Percentiles rank a stretch among this genome's conserved stretches.
Evolutionary conservation across 1,140 invertebrate species (phyloP).

Genomic region (Panagrolaimus sp.): DNA sequence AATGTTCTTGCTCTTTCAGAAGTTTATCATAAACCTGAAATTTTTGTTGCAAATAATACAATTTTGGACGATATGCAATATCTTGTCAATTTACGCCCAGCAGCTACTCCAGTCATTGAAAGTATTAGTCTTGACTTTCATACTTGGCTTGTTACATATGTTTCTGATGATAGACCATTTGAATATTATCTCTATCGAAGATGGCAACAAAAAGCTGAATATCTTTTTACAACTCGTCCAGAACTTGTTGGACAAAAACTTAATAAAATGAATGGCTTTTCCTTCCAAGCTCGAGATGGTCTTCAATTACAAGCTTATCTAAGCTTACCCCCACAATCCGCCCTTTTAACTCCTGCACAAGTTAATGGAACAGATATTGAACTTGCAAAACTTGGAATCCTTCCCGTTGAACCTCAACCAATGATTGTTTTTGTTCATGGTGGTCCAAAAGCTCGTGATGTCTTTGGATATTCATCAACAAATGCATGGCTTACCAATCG

Average conservation of each 20-base stretch:
- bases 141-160: constrained; percentile 55
- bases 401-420: constrained; percentile 50
- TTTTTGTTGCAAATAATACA: constrained; percentile 54
- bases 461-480: constrained; percentile 50
- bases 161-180: constrained; percentile 54
- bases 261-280: constrained; percentile 53
- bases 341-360: constrained; percentile 32
- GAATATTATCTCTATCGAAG: constrained; percentile 48
- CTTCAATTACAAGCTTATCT: constrained; percentile 51
- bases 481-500: constrained; percentile 56
- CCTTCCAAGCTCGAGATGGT: constrained; percentile 53
- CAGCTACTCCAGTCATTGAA: constrained; percentile 45
- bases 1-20: constrained; percentile 54
- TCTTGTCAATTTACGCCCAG: constrained; percentile 51
- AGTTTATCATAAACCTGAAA: constrained; percentile 55
- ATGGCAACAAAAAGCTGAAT: constrained; percentile 50
- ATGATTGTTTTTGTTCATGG: constrained; percentile 55
- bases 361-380: constrained; percentile 41
- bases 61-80: constrained; percentile 56
- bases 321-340: constrained; percentile 49
- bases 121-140: constrained; percentile 50
- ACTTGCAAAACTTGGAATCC: constrained; percentile 46
- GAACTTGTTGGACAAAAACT: constrained; percentile 40
- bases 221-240: constrained; percentile 40
- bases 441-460: constrained; percentile 54